Evolutionary conservation across 2,113 vertebrate species (phyloP).

Genomic region (Prunella himalayana): DNA sequence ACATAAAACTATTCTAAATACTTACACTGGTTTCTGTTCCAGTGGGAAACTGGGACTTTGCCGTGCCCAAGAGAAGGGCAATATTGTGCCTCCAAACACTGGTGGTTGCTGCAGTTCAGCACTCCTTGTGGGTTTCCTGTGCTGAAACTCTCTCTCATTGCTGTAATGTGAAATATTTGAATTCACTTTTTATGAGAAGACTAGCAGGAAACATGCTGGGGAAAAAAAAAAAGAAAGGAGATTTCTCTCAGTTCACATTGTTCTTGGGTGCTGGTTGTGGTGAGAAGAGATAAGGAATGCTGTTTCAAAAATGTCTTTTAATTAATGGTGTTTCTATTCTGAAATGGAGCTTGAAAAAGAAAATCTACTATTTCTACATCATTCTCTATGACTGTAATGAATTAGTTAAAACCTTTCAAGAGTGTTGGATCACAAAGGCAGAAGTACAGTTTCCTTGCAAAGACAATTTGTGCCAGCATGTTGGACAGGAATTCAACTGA

Average conservation of each 20-base stretch:
- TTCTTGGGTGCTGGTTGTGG: not conserved
- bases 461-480: not conserved
- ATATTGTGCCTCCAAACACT: not conserved
- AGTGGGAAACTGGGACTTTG: not conserved
- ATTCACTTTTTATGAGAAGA: not conserved
- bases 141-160: not conserved
- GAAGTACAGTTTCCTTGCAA: not conserved
- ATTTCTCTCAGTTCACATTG: not conserved
- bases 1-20: not conserved
- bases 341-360: not conserved
- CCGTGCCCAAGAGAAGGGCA: not conserved
- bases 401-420: slow-evolving; percentile 29
- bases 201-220: not conserved
- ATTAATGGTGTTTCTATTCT: slow-evolving; percentile 19
- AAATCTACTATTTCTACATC: not conserved
- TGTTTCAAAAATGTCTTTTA: not conserved
- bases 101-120: not conserved
- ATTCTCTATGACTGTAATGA: not conserved
- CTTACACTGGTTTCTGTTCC: not conserved
- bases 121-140: not conserved
- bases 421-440: not conserved
- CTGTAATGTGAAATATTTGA: not conserved
- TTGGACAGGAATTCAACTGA: not conserved
- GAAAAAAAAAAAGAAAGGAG: not conserved
- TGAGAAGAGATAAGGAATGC: not conserved